Evolutionary conservation across 2,797 vertebrate species (phyloP), one percentile per base, ranked within the genome.

Genomic region (Smutsia temminckii): DNA sequence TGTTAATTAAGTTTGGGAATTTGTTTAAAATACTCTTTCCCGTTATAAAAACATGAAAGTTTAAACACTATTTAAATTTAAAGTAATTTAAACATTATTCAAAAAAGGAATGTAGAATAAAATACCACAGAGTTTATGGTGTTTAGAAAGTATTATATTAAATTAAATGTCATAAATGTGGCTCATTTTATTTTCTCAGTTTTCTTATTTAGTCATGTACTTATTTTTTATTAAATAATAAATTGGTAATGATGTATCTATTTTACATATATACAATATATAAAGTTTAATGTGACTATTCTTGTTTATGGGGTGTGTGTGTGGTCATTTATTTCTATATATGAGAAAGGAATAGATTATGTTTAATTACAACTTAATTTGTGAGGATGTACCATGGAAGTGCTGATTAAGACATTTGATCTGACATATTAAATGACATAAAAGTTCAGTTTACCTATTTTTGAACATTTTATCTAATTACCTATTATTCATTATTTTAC

Each of bases 1-100:
- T 27, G 23, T 63, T 96, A 97, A 94, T 84, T 55, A 83, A 42
- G 86, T 91, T 96, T 96, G 77, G 37, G 68, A 74, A 95, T 94
- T 83, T 97, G 74, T 85, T 75, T 93, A 32, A 79, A 72, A 85
- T 72, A 91, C 20, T n/a, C 4, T 53, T 63, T 61, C 16, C 13
- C 3, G 0, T 42, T 75, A 68, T 4, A 93, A 34, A 77, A 20
- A 61, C 55, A 68, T 37, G 25, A 91, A 84, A 83, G 94, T 42
- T 25, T 84, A 85, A 46, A 46, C 46, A 46, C 46, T 46, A 46
- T 46, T 46, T 46, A 46, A 46, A 46, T 46, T 46, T 46, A 46
- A 46, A 71, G 10, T 85, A 89, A 85, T 87, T 79, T 37, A 95
- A 79, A 42, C 3, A 78, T 85, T 92, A 55, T 86, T 86, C 23